Evolutionary conservation across 1,140 invertebrate genomes (phyloP).

Genomic region (Aphis craccivora): DNA sequence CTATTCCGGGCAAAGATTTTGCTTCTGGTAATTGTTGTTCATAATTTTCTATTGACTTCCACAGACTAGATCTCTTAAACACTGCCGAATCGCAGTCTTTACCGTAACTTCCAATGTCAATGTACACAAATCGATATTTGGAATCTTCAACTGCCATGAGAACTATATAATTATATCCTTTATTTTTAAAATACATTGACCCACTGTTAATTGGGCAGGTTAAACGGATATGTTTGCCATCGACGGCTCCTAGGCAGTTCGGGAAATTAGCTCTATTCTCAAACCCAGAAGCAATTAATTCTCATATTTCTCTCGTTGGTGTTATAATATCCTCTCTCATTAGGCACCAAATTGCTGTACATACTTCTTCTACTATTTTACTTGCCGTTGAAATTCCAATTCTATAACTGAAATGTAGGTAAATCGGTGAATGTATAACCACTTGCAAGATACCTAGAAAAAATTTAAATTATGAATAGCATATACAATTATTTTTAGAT

Average conservation of each 20-base stretch:
- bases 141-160: conserved; percentile 60
- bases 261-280: conserved; percentile 61
- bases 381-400: conserved; percentile 61
- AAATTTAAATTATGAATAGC: conserved; percentile 42
- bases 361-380: conserved; percentile 60
- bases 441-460: conserved; percentile 60
- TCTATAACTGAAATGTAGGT: conserved; percentile 59
- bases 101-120: conserved; percentile 59
- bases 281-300: conserved; percentile 60
- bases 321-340: conserved; percentile 59
- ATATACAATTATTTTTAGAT: conserved; percentile 30
- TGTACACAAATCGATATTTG: conserved; percentile 59
- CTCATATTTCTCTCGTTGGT: conserved; percentile 58
- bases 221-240: conserved; percentile 64
- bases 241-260: conserved; percentile 60
- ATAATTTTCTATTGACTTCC: conserved; percentile 58
- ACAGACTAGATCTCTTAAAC: conserved; percentile 61
- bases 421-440: conserved; percentile 60
- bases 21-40: not conserved
- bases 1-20: conserved; percentile 28
- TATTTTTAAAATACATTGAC: conserved; percentile 60
- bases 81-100: conserved; percentile 64
- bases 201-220: conserved; percentile 62
- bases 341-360: conserved; percentile 59
- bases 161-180: conserved; percentile 59